These are phyloP conservation scores for Apostichopus californicus DNA, from an alignment of 35 echinoderm and acorn worm genomes.

Conservation along the genomic window DNA sequence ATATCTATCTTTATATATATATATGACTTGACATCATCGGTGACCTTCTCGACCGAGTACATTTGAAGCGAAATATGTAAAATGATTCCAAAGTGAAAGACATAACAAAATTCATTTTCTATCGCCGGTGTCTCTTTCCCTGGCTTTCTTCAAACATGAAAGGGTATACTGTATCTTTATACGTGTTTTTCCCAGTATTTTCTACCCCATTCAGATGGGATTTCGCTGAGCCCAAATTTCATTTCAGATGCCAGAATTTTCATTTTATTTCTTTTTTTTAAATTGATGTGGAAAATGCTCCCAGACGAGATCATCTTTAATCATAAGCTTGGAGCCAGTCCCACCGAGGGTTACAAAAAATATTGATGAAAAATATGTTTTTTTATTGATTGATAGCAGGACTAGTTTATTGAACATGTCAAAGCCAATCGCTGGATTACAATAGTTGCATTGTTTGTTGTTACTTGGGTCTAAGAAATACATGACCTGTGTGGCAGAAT, in stretches of 20 bases:
- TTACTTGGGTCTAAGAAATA: no score
- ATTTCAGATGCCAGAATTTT: no score
- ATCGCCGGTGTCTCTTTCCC: neutral
- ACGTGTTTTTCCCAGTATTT: no score
- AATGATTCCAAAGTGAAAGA: neutral
- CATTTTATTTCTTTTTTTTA: neutral
- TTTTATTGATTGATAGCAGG: no score
- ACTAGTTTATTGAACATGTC: no score
- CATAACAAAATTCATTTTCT: neutral
- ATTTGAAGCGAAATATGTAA: neutral
- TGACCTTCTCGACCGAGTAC: neutral
- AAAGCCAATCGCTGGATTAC: no score
- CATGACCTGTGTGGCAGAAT: no score
- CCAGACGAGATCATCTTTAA: neutral
- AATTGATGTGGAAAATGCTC: slow-evolving; percentile 12
- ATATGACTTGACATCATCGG: neutral
- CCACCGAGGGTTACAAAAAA: neutral
- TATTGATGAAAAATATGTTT: neutral
- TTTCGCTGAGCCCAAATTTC: no score
- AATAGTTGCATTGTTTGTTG: no score
- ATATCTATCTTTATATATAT: no score
- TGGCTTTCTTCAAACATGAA: neutral
- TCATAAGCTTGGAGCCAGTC: neutral
- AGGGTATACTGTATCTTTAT: no score
- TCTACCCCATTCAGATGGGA: no score